These are phyloP conservation scores for Dreissena polymorpha DNA, from an alignment of 1,140 invertebrate species.

Conservation along the genomic window DNA sequence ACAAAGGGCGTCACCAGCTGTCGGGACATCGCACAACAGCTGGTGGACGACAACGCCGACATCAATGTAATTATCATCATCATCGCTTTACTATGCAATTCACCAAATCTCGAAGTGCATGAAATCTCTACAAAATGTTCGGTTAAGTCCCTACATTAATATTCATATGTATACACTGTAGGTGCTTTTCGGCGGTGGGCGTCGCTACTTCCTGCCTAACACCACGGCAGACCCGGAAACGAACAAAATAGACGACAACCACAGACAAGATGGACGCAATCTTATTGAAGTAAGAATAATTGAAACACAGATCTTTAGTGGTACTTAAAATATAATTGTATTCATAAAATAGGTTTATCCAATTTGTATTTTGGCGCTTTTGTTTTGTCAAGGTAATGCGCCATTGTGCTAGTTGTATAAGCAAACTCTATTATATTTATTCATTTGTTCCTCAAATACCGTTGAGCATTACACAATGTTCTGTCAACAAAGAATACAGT, in stretches of 20 bases:
- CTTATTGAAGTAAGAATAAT: constrained; percentile 81
- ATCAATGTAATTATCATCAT: constrained; percentile 65
- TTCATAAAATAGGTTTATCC: too few species aligned
- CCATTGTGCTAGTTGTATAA: too few species aligned
- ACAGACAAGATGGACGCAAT: constrained; percentile 86
- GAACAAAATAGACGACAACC: constrained; percentile 83
- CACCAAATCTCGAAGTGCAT: background rate
- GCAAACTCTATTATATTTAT: too few species aligned
- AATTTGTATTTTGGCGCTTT: too few species aligned
- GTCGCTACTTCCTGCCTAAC: constrained; percentile 83
- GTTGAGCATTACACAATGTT: too few species aligned
- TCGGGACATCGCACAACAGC: constrained; percentile 73
- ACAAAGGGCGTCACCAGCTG: constrained; percentile 54
- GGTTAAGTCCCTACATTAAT: background rate
- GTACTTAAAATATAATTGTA: too few species aligned
- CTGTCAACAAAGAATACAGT: background rate
- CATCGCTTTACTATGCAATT: too few species aligned
- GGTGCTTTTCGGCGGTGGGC: constrained; percentile 92
- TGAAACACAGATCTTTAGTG: too few species aligned
- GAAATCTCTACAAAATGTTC: too few species aligned
- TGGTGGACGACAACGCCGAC: constrained; percentile 62
- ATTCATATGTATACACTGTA: constrained; percentile 73
- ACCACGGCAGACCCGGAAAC: constrained; percentile 66
- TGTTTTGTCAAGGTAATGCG: too few species aligned
- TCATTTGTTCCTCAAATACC: too few species aligned